Evolutionary conservation across 2,797 vertebrate genomes (phyloP).

Genomic region (Taeniopygia guttata): DNA sequence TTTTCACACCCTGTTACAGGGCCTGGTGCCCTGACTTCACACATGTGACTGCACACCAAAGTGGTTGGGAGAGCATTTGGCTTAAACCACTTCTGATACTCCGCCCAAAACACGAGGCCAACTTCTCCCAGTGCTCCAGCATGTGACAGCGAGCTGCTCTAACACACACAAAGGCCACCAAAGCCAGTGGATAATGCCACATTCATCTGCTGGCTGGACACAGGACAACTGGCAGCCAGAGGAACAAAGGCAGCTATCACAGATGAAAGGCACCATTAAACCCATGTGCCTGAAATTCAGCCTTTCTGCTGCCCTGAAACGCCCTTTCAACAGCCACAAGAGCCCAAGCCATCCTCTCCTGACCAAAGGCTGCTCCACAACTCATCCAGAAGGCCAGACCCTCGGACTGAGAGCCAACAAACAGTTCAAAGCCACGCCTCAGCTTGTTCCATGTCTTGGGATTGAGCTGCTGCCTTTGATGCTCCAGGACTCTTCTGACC

Average conservation of each 20-base stretch:
- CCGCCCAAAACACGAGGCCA: slow-evolving; percentile 24
- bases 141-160: slow-evolving; percentile 44
- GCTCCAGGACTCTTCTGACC: slow-evolving; percentile 4
- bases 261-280: slow-evolving; percentile 32
- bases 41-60: background rate
- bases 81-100: background rate
- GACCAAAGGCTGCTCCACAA: slow-evolving; percentile 28
- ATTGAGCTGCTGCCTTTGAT: background rate
- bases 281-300: background rate
- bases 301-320: background rate
- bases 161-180: slow-evolving; percentile 22
- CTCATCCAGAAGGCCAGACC: background rate
- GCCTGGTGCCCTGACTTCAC: background rate
- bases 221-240: slow-evolving; percentile 21
- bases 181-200: slow-evolving; percentile 32
- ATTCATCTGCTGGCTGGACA: slow-evolving; percentile 28
- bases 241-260: slow-evolving; percentile 39
- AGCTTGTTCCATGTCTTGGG: background rate
- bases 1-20: background rate
- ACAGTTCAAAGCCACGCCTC: background rate
- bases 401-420: background rate
- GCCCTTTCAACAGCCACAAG: background rate
- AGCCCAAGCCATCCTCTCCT: background rate
- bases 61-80: background rate
- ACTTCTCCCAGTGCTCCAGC: slow-evolving; percentile 22